Evolutionary conservation across 2,113 vertebrate genomes (phyloP), one percentile per base, ranked within the genome.

Genomic region (Platichthys flesus): DNA sequence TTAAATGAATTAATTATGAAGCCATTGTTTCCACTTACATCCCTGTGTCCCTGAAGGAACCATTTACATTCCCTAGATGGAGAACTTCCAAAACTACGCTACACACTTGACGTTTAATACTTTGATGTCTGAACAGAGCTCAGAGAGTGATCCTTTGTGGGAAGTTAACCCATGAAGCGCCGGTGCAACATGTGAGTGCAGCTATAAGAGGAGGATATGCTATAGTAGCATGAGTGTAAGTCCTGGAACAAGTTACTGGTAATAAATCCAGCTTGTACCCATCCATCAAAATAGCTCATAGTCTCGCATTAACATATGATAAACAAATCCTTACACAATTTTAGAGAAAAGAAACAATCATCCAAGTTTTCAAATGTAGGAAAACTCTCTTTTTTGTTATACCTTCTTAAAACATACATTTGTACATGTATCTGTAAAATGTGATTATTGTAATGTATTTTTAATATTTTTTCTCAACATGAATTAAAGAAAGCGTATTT

Each of bases 71-170:
- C 67, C 64, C 63, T 20, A 31, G 79, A 76, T 69, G 18, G 51
- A 75, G 60, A 49, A 20, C 67, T 28, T 68, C 51, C 26, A 67
- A 51, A 85, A 85, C 45, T 76, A 67, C 52, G 63, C 58, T 73
- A 73, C 16, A 56, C 69, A 70, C 57, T 51, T 76, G 71, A 37
- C 74, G 59, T 80, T 82, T 65, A 74, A 60, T 69, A n/a, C 67
- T 77, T 72, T 79, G 72, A 81, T 72, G 78, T 81, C 55, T 74
- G 66, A 64, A 26, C 51, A 67, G 80, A 61, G 66, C 57, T 64
- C 62, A 76, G 68, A 71, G 45, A 66, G 47, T 76, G 21, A 73
- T 78, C 80, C 70, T 85, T 72, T 78, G 59, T 35, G 49, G 67
- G 52, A 69, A 68, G 60, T 69, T 68, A 42, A 13, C 3, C 40